Evolutionary conservation across 1,140 invertebrate genomes (phyloP), one percentile per base, ranked within the genome.

Genomic region (Caenorhabditis briggsae): DNA sequence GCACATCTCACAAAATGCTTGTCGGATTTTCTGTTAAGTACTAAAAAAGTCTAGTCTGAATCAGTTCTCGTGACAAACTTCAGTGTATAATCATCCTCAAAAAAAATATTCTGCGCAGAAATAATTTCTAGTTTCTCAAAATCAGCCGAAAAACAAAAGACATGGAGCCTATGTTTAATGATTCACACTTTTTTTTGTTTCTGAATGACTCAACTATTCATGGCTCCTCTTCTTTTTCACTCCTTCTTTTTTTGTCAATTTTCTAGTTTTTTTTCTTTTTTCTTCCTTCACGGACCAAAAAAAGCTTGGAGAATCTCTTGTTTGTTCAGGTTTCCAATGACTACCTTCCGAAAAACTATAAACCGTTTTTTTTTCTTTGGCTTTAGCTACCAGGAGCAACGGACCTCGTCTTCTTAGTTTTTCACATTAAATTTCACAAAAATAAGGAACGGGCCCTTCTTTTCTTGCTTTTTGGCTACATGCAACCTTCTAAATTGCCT

Each of bases 201-300:
- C 20, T 50, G 23, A 50, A 50, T 78, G 70, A 78, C 43, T 78
- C 70, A 78, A 53, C 43, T 78, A 78, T 78, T 78, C 70, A 50
- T 78, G 43, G 70, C 46, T 25, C 12, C 3, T 33, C 64, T 25
- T 9, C 23, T 33, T n/a, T n/a, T n/a, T 78, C 46, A 53, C 70
- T 78, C 70, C 70, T 50, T 46, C 46, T 78, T n/a, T 46, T 5
- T 70, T 46, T 78, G 18, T 78, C n/a, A 9, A 12, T 6, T 23
- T 78, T 78, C 14, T 6, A 33, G 33, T 33, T 33, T 33, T 33
- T 33, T 3, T 3, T 33, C 33, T 3, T 33, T 33, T 33, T 33
- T 33, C 33, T 33, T 33, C 33, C 33, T 33, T 33, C 33, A 33
- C 33, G 33, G 33, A 33, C 33, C 33, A 33, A 78, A 78, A 78